Base-by-base conservation (phyloP, 2,113 vertebrate genomes). In the Saccopteryx bilineata region DNA sequence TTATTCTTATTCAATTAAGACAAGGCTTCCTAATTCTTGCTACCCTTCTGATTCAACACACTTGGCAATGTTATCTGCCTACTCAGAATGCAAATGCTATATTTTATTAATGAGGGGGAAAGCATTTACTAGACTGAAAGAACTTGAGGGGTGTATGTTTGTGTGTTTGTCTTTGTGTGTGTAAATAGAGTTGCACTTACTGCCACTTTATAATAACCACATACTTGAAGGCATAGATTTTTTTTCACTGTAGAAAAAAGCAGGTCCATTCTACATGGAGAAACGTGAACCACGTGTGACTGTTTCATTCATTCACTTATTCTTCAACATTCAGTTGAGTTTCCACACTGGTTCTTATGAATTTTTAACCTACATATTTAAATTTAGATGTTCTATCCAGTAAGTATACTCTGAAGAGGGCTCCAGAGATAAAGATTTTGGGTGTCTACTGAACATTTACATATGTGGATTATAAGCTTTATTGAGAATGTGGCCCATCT, bases 61-160 rank as follows among this genome's bases (percentile, higher is more conserved):
- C 58, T 95, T 87, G 96, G 88, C 74, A 90, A 61, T 39, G 88
- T 66, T 83, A 18, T 1, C 26, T 8, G 39, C 50, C 87, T 94
- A 90, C 81, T 95, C 80, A 85, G 94, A 72, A 97, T 95, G 96
- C 61, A 97, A 97, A 93, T 65, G 52, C 52, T 87, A 2, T 76
- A 68, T n/a, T 83, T 81, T 60, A 94, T 87, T 93, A 93, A 83
- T 58, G 90, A 84, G 18, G 54, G 19, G 74, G 61, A 95, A 92
- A 94, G 90, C 54, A 96, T 13, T 91, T 69, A 90, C 71, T 93
- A 97, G 94, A 58, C 94, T 95, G 94, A 92, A 97, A 95, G 69
- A 74, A 97, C 63, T 48, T 79, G 83, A 97, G 75, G 93, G n/a
- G 10, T 75, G 83, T 46, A 58, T 1, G 10, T 87, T n/a, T 94